Base-by-base conservation (phyloP, 2,888 invertebrate species). In the Oscheius myriophilus region DNA sequence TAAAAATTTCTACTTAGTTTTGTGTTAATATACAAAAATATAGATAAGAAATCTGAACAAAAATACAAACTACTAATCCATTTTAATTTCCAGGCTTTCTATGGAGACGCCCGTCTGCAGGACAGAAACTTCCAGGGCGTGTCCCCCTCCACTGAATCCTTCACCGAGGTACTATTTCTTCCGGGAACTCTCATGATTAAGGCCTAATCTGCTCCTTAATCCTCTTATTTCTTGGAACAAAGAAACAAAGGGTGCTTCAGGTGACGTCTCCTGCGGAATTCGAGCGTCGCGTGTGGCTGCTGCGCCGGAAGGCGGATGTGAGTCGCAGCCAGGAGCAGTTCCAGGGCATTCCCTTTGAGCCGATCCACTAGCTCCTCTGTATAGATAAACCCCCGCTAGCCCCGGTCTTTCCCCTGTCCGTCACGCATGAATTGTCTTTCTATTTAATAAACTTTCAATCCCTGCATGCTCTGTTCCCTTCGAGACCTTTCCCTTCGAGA, bases 51-150 rank as follows among this genome's bases (percentile, higher is more conserved):
- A n/a, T n/a, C n/a, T n/a, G n/a, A n/a, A n/a, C n/a, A n/a, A n/a
- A n/a, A n/a, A n/a, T n/a, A n/a, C n/a, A n/a, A n/a, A n/a, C n/a
- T n/a, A n/a, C n/a, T n/a, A n/a, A n/a, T n/a, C n/a, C n/a, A n/a
- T n/a, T n/a, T n/a, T n/a, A 33, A n/a, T 7, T 49, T 65, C 53
- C 51, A 71, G 71, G 46, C 62, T 3, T 61, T 74, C 49, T 78
- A 71, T 39, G 78, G 78, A 16, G 78, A 78, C 23, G 78, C 75
- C n/a, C 70, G 73, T 42, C 43, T 70, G 7, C 52, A 59, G n/a
- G 57, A 53, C 41, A 70, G 64, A 25, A 69, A 71, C 25, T 78
- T 73, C 69, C 67, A 73, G 42, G 78, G 75, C 33, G 73, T 77
- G 2, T 72, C 74, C 1, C 71, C 74, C 14, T 21, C 11, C 21